A percentile compares a stretch with the other conserved stretches of the same genome.
phyloP scores from a whole-genome alignment of 2,888 invertebrate species.

The Cancer borealis region DNA sequence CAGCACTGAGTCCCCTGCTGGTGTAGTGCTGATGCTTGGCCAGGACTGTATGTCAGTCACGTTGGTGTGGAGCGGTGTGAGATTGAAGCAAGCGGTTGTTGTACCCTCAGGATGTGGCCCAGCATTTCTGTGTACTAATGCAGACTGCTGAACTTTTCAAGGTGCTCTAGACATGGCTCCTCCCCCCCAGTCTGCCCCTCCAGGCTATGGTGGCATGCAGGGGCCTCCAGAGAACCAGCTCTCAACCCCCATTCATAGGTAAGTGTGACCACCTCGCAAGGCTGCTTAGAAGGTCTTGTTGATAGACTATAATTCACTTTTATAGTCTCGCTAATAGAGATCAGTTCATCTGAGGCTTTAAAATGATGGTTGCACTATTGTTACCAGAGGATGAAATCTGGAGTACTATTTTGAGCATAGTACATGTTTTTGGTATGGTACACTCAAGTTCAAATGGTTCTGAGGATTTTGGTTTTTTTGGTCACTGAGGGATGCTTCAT shows the following conservation, averaged over 20 bases:
- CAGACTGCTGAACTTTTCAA: conserved; percentile 76
- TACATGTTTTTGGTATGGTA: conserved; percentile 60
- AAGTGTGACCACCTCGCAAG: conserved; percentile 66
- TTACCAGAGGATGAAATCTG: conserved; percentile 57
- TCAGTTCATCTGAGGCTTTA: conserved; percentile 62
- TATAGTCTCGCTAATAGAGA: conserved; percentile 67
- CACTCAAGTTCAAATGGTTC: conserved; percentile 55
- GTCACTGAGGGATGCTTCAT: conserved; percentile 54
- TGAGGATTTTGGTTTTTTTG: conserved; percentile 57
- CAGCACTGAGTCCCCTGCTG: conserved; percentile 39
- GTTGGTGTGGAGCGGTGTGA: conserved; percentile 26
- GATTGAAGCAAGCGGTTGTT: conserved; percentile 54
- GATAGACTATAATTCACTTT: conserved; percentile 39
- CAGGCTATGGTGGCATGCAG: conserved; percentile 74
- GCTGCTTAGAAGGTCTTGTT: conserved; percentile 61
- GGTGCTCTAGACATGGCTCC: conserved; percentile 76
- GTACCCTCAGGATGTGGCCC: conserved; percentile 68
- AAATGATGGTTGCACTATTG: conserved; percentile 62
- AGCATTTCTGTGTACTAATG: conserved; percentile 73
- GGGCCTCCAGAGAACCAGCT: conserved; percentile 59
- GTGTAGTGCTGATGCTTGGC: conserved; percentile 52
- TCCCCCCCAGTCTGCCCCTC: conserved; percentile 75
- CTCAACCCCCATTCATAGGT: conserved; percentile 66
- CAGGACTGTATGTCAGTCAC: conserved; percentile 47
- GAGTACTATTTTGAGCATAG: conserved; percentile 61